These are phyloP conservation scores for Drosophila flavopinicola DNA, from an alignment of 2,888 invertebrate species.

Conservation along the genomic window DNA sequence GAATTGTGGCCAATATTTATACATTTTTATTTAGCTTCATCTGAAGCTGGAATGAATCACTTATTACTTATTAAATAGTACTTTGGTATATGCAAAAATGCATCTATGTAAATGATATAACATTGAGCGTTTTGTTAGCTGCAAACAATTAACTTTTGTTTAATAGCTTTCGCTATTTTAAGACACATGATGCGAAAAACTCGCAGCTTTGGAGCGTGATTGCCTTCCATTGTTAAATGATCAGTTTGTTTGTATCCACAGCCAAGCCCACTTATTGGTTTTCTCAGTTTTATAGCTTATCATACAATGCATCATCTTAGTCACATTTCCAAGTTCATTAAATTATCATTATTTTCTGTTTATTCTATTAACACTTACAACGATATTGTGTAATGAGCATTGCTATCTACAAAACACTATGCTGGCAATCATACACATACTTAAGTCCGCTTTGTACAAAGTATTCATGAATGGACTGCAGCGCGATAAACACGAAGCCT, in stretches of 20 bases:
- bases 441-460: neutral
- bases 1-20: no score
- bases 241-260: neutral
- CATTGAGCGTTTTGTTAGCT: no score
- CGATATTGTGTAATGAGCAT: neutral
- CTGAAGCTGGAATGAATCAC: no score
- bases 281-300: neutral
- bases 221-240: neutral
- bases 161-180: no score
- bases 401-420: neutral
- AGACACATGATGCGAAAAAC: no score
- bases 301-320: neutral
- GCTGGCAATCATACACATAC: neutral
- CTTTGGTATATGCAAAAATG: no score
- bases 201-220: no score
- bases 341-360: neutral
- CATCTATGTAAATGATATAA: no score
- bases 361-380: neutral
- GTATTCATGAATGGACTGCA: neutral
- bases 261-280: neutral
- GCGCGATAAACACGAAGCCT: conserved; percentile 21
- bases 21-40: no score
- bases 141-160: no score
- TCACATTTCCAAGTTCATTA: neutral
- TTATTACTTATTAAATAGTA: no score